Conservation (phyloP, 2,113 vertebrate genomes). For the Nansenia antarctica region DNA sequence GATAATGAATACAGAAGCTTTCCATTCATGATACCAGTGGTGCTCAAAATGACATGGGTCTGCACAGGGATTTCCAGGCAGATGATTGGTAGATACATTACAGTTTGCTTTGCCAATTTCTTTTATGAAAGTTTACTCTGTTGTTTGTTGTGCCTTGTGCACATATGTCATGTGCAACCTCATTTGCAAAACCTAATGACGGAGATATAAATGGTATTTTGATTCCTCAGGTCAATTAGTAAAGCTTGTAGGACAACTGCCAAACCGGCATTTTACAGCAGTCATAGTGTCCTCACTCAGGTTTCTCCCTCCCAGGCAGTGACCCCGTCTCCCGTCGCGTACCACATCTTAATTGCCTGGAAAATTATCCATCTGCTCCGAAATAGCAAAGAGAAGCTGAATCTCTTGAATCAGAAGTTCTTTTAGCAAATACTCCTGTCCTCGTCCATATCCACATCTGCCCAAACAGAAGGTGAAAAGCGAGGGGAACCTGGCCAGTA, state of each 20-base stretch:
- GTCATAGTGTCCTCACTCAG: slow-evolving; percentile 43
- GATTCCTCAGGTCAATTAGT: slow-evolving; percentile 60
- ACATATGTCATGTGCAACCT: slow-evolving; percentile 31
- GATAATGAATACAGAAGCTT: background rate
- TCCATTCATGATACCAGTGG: background rate
- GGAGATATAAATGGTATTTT: slow-evolving; percentile 54
- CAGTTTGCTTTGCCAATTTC: background rate
- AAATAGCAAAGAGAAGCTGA: slow-evolving; percentile 14
- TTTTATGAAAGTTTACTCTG: background rate
- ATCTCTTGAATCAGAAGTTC: slow-evolving; percentile 37
- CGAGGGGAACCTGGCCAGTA: slow-evolving; percentile 47
- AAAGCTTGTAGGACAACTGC: slow-evolving; percentile 69
- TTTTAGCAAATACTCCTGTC: slow-evolving; percentile 50
- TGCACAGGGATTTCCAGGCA: background rate
- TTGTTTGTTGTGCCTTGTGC: background rate
- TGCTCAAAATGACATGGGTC: background rate
- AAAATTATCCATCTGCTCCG: slow-evolving; percentile 68
- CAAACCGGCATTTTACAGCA: slow-evolving; percentile 58
- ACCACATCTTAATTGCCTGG: slow-evolving; percentile 67
- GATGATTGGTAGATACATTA: background rate
- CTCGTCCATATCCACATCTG: slow-evolving; percentile 19
- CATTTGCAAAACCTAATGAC: slow-evolving; percentile 52
- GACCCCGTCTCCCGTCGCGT: slow-evolving; percentile 54
- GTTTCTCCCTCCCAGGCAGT: slow-evolving; percentile 51
- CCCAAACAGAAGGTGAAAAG: slow-evolving; percentile 52